Evolutionary conservation across 2,113 vertebrate genomes (phyloP), one percentile per base, ranked within the genome.

Genomic region (Brachypteracias leptosomus): DNA sequence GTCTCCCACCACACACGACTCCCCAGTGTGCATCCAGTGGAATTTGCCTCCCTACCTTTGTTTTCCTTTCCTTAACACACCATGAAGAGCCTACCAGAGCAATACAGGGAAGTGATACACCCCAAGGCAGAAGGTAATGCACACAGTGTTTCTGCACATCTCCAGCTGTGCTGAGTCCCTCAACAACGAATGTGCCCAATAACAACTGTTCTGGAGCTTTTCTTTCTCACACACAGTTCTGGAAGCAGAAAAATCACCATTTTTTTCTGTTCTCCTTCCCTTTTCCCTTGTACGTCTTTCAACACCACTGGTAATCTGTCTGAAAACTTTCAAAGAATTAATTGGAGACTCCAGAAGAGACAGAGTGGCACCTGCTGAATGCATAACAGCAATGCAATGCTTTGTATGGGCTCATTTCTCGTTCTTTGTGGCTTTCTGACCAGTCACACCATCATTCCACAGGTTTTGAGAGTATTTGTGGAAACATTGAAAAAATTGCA

Each of bases 61-160:
- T 47, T 63, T 38, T 38, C 2, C 16, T 66, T 66, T 19, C 42
- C 19, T 17, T 54, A 14, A 62, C 6, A n/a, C 44, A 29, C 0
- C 36, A 6, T 1, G 3, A 35, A 65, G 7, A 4, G 7, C 6
- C 13, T 5, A 2, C 11, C 13, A 35, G 33, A 21, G 7, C 13
- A 22, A 13, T 4, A 14, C 0, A 47, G 38, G 40, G 18, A 25
- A 10, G 14, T 2, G 46, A 29, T 7, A 7, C 0, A 31, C 2
- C 66, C 73, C 36, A 35, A 42, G 55, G 55, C 25, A 63, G 59
- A 31, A 29, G 71, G 42, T 2, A 14, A 71, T 0, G 11, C 44
- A 15, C 2, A 0, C 13, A 17, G 8, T 0, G 0, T 47, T 44
- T 38, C 6, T 2, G 33, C 62, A 2, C 3, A 0, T 7, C 72